Evolutionary conservation across 1,140 invertebrate genomes (phyloP).

Genomic region (Tetranychus cinnabarinus): DNA sequence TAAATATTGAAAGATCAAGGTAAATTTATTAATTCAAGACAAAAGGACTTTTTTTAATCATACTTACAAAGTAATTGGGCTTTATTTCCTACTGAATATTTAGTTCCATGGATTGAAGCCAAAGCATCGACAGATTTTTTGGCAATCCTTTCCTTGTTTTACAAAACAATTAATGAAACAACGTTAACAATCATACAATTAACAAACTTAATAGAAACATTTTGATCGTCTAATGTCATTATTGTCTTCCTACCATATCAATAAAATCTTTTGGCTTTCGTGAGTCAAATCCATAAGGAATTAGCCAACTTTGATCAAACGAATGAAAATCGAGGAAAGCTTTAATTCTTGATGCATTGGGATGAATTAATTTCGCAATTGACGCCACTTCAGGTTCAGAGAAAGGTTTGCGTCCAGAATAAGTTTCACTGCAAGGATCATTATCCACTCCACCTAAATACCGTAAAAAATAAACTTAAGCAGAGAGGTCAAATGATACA

Average conservation of each 20-base stretch:
- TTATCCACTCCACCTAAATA: slow-evolving; percentile 15
- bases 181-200: too few relatives aligned
- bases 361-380: slow-evolving; percentile 12
- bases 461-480: not conserved
- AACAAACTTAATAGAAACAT: too few relatives aligned
- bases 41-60: too few relatives aligned
- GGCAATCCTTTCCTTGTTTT: too few relatives aligned
- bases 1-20: too few relatives aligned
- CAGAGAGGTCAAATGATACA: not conserved
- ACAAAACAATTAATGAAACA: too few relatives aligned
- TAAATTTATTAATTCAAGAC: too few relatives aligned
- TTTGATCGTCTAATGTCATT: too few relatives aligned
- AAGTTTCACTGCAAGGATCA: slow-evolving; percentile 14
- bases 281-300: slow-evolving; percentile 42
- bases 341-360: slow-evolving; percentile 6
- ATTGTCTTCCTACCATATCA: not conserved
- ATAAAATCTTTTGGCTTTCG: not conserved
- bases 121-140: too few relatives aligned
- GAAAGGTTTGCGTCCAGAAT: slow-evolving; percentile 13
- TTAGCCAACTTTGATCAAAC: slow-evolving; percentile 22
- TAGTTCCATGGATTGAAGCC: too few relatives aligned
- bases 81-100: too few relatives aligned
- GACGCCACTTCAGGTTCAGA: slow-evolving; percentile 20
- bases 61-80: too few relatives aligned
- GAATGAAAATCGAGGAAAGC: slow-evolving; percentile 14